Evolutionary conservation across 2,888 invertebrate genomes (phyloP).

Genomic region (Chrysomela aeneicollis): DNA sequence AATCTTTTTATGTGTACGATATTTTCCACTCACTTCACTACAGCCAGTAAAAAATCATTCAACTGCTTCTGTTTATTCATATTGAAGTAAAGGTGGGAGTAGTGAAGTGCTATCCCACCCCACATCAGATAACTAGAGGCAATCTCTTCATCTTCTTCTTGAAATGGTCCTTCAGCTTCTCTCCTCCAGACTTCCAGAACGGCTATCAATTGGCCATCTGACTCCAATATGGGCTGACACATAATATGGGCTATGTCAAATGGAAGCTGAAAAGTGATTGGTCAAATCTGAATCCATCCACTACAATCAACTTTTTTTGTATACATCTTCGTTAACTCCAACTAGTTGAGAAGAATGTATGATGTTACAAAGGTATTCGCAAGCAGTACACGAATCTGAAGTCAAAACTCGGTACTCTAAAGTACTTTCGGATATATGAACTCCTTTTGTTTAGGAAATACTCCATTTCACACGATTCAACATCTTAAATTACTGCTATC

Average conservation of each 20-base stretch:
- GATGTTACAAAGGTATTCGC: no score
- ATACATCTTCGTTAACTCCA: no score
- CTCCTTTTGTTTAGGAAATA: no score
- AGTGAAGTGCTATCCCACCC: slow-evolving; percentile 76
- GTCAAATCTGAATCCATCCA: no score
- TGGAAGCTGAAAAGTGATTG: slow-evolving; percentile 34
- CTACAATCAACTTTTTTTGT: no score
- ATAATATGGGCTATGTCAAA: slow-evolving; percentile 61
- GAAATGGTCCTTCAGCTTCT: slow-evolving; percentile 64
- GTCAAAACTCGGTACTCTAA: no score
- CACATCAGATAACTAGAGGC: slow-evolving; percentile 72
- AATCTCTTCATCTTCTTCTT: slow-evolving; percentile 74
- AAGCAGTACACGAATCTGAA: no score
- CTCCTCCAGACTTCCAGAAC: slow-evolving; percentile 75
- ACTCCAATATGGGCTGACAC: slow-evolving; percentile 71
- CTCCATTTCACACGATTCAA: no score
- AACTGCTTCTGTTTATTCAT: slow-evolving; percentile 76
- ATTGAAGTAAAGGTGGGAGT: slow-evolving; percentile 72
- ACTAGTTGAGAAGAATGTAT: no score
- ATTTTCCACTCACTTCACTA: slow-evolving; percentile 76
- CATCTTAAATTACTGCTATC: no score
- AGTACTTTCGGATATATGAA: no score
- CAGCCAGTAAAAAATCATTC: slow-evolving; percentile 79
- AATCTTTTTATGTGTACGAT: no score
- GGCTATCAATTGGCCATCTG: slow-evolving; percentile 70